These are phyloP conservation scores for Hoplias malabaricus DNA, from an alignment of 2,113 vertebrate genomes.

Conservation along the genomic window DNA sequence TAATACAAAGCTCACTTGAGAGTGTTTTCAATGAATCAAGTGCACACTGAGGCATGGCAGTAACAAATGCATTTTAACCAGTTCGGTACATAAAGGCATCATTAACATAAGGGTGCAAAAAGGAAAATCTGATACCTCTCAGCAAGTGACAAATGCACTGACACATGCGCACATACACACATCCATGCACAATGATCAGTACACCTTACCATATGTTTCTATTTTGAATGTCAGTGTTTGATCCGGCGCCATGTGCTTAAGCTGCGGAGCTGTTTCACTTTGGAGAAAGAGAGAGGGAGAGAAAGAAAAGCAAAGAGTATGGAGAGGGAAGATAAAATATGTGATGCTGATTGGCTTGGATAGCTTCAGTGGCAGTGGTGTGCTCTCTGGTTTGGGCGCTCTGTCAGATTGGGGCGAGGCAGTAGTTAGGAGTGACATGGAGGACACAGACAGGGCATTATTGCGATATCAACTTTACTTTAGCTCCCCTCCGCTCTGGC, in stretches of 20 bases:
- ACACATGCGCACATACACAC: neutral
- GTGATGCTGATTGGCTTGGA: constrained; percentile 65
- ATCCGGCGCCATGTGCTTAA: constrained; percentile 12
- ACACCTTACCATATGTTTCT: constrained; percentile 44
- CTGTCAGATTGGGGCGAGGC: constrained; percentile 58
- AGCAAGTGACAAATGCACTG: neutral
- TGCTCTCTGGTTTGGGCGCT: constrained; percentile 57
- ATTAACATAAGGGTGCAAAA: constrained; percentile 19
- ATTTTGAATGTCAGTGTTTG: constrained; percentile 38
- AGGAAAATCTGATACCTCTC: constrained; percentile 11
- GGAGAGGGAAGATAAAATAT: constrained; percentile 15
- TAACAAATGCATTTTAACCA: neutral
- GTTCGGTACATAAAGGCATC: constrained; percentile 2
- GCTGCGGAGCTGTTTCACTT: constrained; percentile 5
- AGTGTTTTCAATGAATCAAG: neutral
- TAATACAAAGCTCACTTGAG: neutral
- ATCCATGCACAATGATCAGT: constrained; percentile 9
- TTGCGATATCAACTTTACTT: constrained; percentile 63
- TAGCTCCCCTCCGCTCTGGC: constrained; percentile 28
- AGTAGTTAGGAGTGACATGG: constrained; percentile 64
- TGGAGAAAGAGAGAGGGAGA: neutral
- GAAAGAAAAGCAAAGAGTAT: neutral
- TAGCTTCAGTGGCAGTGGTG: constrained; percentile 60
- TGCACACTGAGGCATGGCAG: neutral
- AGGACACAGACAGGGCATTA: constrained; percentile 62